Base-by-base conservation (phyloP, 1,140 invertebrate species). In the Manduca sexta region DNA sequence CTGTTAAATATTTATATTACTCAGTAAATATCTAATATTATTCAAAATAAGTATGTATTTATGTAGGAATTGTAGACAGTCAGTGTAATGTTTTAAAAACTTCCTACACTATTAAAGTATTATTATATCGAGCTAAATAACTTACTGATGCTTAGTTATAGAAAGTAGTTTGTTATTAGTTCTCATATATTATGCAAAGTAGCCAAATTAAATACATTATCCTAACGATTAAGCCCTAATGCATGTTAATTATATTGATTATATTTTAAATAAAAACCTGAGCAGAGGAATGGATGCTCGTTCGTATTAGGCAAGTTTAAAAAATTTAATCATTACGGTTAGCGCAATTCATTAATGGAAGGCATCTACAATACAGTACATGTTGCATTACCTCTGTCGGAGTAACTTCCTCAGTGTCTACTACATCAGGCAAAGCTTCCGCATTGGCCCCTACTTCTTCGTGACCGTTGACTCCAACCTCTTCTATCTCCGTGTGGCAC, bases 301-400 rank as follows among this genome's bases (percentile, higher is more conserved):
- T n/a, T n/a, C n/a, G n/a, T n/a, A n/a, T n/a, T n/a, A 45, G 11
- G 40, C 52, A 37, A 38, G 11, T 49, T 52, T 52, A 56, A 16
- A 51, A 44, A 21, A 3, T 1, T 64, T 62, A 57, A 14, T 61
- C 15, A 49, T 65, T 66, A 31, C 69, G 71, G 45, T 74, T 76
- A 73, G 70, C 49, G 64, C 74, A 84, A 54, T 77, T 81, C 33
- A 81, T 81, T 49, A 82, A 56, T 38, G 79, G 74, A 37, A 85
- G 68, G 52, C 79, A 85, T 74, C 74, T 81, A 82, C 76, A 85
- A 56, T 83, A 82, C 43, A 84, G 62, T 56, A 76, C 59, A 21
- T 83, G 76, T 74, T 69, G 76, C 64, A 84, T 84, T 86, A 86
- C 86, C 84, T 87, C 86, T 49, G 86, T 84, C 6, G 86, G 84